phyloP scores from a whole-genome alignment of 2,797 vertebrate species.

The Alectoris magna region DNA sequence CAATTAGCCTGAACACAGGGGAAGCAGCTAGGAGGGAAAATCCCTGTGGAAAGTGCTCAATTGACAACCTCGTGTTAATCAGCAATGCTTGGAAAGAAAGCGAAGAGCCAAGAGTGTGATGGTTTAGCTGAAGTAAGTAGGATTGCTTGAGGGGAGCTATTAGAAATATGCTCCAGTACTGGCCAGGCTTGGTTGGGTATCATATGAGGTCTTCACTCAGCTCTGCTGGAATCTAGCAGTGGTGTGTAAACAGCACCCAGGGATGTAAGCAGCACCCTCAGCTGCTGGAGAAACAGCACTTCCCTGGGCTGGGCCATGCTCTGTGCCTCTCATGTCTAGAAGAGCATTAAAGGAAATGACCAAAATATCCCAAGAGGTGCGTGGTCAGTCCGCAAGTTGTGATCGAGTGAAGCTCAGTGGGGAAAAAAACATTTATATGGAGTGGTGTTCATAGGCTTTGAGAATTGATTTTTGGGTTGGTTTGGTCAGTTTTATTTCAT shows the following conservation, averaged over 20 bases:
- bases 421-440: background rate
- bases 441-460: background rate
- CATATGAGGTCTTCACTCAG: background rate
- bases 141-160: background rate
- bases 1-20: background rate
- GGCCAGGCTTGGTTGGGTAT: background rate
- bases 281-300: background rate
- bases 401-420: background rate
- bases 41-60: background rate
- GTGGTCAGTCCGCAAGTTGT: background rate
- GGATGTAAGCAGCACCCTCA: background rate
- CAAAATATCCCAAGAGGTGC: background rate
- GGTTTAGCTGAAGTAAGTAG: slow-evolving; percentile 14
- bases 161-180: rapidly evolving
- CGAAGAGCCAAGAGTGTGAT: background rate
- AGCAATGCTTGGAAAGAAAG: background rate
- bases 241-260: background rate
- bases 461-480: background rate
- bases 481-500: background rate
- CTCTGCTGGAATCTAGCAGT: background rate
- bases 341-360: background rate
- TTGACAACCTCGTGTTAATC: background rate
- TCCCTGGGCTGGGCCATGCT: background rate
- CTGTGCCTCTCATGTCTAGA: background rate
- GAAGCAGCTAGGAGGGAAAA: background rate